These are phyloP conservation scores for Netta rufina DNA, from an alignment of 2,797 vertebrate species.

Conservation along the genomic window DNA sequence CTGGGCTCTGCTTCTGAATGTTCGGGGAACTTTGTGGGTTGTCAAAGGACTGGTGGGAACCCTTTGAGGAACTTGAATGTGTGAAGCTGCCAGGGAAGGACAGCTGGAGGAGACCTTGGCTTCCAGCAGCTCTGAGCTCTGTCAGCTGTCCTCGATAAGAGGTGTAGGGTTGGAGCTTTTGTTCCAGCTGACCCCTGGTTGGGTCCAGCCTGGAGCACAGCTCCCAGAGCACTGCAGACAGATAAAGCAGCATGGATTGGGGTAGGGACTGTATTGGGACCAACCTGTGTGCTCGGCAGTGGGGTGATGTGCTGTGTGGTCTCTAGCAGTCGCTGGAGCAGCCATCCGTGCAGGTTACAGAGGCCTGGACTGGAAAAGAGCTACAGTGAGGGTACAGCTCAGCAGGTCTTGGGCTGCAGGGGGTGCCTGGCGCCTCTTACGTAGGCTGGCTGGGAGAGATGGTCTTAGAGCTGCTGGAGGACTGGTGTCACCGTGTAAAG, in stretches of 20 bases:
- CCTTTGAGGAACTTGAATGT: background rate
- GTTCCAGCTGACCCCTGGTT: background rate
- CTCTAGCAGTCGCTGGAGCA: background rate
- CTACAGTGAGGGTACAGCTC: background rate
- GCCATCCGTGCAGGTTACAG: background rate
- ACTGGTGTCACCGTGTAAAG: background rate
- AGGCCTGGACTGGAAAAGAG: background rate
- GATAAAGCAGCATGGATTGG: background rate
- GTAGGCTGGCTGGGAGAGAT: accelerated
- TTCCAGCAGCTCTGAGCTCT: background rate
- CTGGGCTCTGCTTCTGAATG: background rate
- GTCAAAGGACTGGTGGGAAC: background rate
- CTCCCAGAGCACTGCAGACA: background rate
- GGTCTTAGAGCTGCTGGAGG: background rate
- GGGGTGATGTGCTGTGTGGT: background rate
- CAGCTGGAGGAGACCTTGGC: background rate
- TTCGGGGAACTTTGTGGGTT: background rate
- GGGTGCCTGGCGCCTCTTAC: background rate
- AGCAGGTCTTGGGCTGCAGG: no score
- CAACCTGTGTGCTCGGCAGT: accelerated
- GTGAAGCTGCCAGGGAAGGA: background rate
- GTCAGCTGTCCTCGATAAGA: background rate
- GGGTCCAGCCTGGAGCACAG: background rate
- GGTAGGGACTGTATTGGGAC: accelerated
- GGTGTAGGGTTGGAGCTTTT: background rate